Evolutionary conservation across 2,797 vertebrate genomes (phyloP), one percentile per base, ranked within the genome.

Genomic region (Falco novaeseelandiae): DNA sequence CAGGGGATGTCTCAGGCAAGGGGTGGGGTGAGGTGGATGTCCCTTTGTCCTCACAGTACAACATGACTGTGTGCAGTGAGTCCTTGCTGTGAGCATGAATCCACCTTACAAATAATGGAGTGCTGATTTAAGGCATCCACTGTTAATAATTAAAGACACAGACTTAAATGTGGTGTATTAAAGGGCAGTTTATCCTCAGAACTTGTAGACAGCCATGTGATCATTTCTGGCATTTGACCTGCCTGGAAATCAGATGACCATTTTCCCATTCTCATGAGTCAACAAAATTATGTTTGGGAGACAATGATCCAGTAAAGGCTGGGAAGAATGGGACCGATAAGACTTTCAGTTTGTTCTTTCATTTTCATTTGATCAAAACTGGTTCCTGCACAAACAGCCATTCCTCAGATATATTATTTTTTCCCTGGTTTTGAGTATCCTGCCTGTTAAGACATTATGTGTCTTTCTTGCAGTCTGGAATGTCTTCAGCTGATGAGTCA

Each of bases 191-290:
- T 61, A 38, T 38, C 63, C 34, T 15, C 65, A 51, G 61, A 83
- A 54, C 29, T 29, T 38, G 6, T 34, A n/a, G 40, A 27, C 5
- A 74, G 19, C 32, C 58, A 44, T 20, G 55, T 72, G 77, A 66
- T 62, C 58, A 34, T 76, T 90, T 90, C 80, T 93, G 83, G 62
- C n/a, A 48, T 91, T 70, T 96, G 55, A 93, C 42, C 44, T 84
- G 21, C 21, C 36, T 83, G 51, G 76, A 84, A 85, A 97, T 96
- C 95, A 91, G 83, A 96, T 96, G 80, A 93, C 90, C 94, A 90
- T 38, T 70, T 59, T 89, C 93, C 95, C 95, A 91, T 95, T 83
- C 32, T 80, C 81, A 69, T 70, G 21, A 63, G 73, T 93, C 91
- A 95, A 90, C 29, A 83, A 63, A 69, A 87, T 30, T 42, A 12